These are phyloP conservation scores for Pseudotriccus pelzelni DNA, from an alignment of 2,797 vertebrate genomes.

Conservation along the genomic window DNA sequence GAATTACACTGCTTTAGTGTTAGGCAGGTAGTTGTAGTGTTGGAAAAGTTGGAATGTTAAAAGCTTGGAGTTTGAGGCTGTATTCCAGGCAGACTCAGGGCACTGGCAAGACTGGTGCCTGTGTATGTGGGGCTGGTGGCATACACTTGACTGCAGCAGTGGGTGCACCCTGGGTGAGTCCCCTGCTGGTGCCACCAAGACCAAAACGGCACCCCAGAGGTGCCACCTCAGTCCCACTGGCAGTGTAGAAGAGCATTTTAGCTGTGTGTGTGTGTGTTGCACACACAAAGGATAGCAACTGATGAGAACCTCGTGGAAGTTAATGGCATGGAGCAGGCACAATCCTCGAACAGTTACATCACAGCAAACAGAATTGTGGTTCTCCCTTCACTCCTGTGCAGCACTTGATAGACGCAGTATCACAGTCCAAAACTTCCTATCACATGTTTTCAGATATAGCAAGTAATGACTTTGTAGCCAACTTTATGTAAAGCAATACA, in stretches of 20 bases:
- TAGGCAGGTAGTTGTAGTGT: not conserved
- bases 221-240: not conserved
- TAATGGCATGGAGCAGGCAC: accelerated
- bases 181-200: not conserved
- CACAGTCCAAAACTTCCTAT: not conserved
- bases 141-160: no score
- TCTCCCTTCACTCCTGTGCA: not conserved
- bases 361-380: not conserved
- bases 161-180: not conserved
- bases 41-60: not conserved
- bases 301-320: not conserved
- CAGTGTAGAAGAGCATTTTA: not conserved
- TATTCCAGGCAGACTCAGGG: not conserved
- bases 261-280: not conserved
- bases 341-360: not conserved
- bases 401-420: not conserved
- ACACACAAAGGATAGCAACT: not conserved
- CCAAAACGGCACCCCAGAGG: not conserved
- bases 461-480: not conserved
- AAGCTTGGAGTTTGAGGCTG: accelerated
- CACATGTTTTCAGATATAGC: not conserved
- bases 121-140: accelerated
- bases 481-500: not conserved
- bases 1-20: not conserved
- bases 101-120: accelerated